Conservation (phyloP, 2,113 vertebrate genomes). For the Ceyx margarethae region DNA sequence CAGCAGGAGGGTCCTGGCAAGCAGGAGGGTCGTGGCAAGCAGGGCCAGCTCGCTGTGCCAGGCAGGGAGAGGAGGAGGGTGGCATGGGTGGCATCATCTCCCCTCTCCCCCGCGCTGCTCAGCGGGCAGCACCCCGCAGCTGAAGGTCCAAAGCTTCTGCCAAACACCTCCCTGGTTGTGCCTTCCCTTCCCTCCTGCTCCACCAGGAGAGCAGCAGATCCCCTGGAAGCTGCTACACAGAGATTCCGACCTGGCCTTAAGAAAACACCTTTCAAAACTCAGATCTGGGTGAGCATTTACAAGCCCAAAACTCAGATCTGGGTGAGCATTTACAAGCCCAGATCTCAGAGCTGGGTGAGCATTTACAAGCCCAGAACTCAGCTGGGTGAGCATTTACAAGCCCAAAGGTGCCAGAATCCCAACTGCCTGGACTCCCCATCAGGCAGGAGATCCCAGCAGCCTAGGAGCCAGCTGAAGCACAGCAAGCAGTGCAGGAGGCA, state of each 20-base stretch:
- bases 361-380: neutral
- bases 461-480: neutral
- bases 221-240: neutral
- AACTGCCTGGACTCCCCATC: neutral
- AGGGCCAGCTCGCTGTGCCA: neutral
- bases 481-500: neutral
- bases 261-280: neutral
- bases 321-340: too few relatives aligned
- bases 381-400: neutral
- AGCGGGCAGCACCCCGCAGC: neutral
- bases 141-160: neutral
- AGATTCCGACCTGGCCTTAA: neutral
- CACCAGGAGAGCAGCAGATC: neutral
- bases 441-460: neutral
- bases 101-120: neutral
- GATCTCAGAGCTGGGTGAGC: neutral
- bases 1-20: too few relatives aligned
- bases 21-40: too few relatives aligned
- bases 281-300: too few relatives aligned
- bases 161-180: neutral
- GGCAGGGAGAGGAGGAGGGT: neutral
- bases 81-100: neutral
- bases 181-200: neutral
- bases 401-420: neutral
- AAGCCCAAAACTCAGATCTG: too few relatives aligned